Conservation (phyloP, 2,888 invertebrate species). For the Diabrotica balteata region DNA sequence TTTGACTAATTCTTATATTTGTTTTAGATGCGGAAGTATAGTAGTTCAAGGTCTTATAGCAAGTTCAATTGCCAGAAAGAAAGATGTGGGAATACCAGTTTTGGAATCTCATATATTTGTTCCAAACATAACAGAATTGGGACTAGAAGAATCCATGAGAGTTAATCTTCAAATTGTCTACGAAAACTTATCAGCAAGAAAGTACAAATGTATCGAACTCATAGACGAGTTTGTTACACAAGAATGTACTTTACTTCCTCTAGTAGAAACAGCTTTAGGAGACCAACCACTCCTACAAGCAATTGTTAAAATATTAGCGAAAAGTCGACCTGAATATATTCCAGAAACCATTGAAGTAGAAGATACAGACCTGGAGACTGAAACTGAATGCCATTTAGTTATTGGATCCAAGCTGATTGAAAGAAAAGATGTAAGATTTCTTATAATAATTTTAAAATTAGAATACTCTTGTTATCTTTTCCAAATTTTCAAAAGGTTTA, state of each 20-base stretch:
- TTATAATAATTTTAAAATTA: too few species aligned
- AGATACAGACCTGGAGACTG: slow-evolving; percentile 65
- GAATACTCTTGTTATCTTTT: too few species aligned
- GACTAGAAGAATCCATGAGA: slow-evolving; percentile 60
- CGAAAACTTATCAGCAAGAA: slow-evolving; percentile 68
- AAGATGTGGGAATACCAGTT: slow-evolving; percentile 76
- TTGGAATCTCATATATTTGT: slow-evolving; percentile 79
- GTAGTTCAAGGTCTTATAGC: slow-evolving; percentile 80
- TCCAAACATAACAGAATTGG: slow-evolving; percentile 62
- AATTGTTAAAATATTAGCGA: slow-evolving; percentile 65
- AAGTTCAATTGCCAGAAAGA: slow-evolving; percentile 73
- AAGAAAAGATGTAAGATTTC: slow-evolving; percentile 59
- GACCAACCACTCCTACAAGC: slow-evolving; percentile 76
- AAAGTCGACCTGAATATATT: slow-evolving; percentile 47
- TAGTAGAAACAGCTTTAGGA: slow-evolving; percentile 67
- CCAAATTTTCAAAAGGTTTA: too few species aligned
- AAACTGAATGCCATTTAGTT: slow-evolving; percentile 47
- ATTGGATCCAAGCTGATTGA: slow-evolving; percentile 59
- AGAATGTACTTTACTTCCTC: slow-evolving; percentile 63
- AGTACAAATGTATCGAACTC: slow-evolving; percentile 59
- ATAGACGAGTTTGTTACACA: slow-evolving; percentile 46
- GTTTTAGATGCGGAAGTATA: slow-evolving; percentile 73
- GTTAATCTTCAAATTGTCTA: slow-evolving; percentile 73
- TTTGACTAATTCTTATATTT: background rate
- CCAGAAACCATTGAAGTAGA: slow-evolving; percentile 64